These are phyloP conservation scores for Euphysa ruthae DNA, from an alignment of 30 jellyfish, hydroid and myxozoan species.

Conservation along the genomic window DNA sequence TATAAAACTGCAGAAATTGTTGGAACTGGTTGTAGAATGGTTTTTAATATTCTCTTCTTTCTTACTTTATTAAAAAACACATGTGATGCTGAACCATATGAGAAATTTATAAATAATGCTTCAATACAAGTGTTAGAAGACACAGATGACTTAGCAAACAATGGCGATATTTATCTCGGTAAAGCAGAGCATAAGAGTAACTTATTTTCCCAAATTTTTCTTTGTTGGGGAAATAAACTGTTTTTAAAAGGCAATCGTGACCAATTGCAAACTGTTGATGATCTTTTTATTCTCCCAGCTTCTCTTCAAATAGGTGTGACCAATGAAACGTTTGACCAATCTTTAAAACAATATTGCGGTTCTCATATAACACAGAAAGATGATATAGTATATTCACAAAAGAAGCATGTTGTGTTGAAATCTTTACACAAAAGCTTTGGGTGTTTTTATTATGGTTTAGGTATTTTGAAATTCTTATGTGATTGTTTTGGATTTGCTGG, in stretches of 20 bases:
- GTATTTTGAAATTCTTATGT: conserved; percentile 65
- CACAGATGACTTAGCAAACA: no score
- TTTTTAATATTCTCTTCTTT: no score
- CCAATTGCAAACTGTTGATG: conserved; percentile 49
- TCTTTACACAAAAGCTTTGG: conserved; percentile 69
- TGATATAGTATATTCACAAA: conserved; percentile 6
- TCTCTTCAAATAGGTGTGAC: conserved; percentile 44
- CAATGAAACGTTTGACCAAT: conserved; percentile 50
- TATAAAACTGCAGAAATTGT: no score
- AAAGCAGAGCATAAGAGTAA: conserved; percentile 58
- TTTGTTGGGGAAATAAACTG: conserved; percentile 74
- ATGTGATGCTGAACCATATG: no score
- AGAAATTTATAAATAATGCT: no score
- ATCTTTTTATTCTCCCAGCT: conserved; percentile 49
- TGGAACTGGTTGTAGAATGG: no score
- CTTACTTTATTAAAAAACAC: no score
- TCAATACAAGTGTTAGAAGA: no score
- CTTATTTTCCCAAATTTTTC: conserved; percentile 40
- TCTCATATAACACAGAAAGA: conserved; percentile 19
- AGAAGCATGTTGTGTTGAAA: conserved; percentile 16
- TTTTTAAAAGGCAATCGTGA: conserved; percentile 55
- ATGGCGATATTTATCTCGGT: conserved; percentile 65
- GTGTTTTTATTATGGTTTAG: conserved; percentile 47
- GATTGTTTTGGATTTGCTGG: conserved; percentile 81
- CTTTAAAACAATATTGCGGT: conserved; percentile 33